Percentiles rank a stretch among this genome's conserved stretches.
These are phyloP conservation scores for Dryas iulia DNA, from an alignment of 1,140 invertebrate genomes.

Conservation along the genomic window DNA sequence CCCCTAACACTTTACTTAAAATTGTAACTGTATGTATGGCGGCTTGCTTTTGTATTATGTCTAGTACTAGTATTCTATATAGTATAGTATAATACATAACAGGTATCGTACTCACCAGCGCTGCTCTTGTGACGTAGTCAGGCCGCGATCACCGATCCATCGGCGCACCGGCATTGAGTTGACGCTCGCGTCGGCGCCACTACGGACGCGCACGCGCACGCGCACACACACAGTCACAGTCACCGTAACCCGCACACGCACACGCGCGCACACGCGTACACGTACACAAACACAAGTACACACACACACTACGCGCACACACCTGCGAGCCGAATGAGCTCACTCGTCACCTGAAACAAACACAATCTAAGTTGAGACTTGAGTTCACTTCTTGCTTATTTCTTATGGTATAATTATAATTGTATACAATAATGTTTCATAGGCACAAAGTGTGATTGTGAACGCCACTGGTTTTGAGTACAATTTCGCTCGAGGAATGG, in stretches of 20 bases:
- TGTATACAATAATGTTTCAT: no score
- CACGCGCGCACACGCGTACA: conserved; percentile 22
- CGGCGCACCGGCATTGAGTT: conserved; percentile 71
- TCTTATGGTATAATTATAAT: no score
- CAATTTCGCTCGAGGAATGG: no score
- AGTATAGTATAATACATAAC: no score
- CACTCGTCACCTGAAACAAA: conserved; percentile 45
- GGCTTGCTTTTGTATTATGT: no score
- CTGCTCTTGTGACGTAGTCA: conserved; percentile 71
- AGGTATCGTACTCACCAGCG: conserved; percentile 64
- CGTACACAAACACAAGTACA: conserved; percentile 34
- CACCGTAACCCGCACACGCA: conserved; percentile 7
- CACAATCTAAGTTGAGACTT: conserved; percentile 1
- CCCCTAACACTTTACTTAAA: no score
- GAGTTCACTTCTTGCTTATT: not conserved
- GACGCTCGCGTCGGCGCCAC: conserved; percentile 63
- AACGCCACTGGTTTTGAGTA: no score
- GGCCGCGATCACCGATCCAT: conserved; percentile 76
- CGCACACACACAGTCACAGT: conserved; percentile 45
- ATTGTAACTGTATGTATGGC: no score
- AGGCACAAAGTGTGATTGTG: no score
- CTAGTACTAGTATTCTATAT: no score
- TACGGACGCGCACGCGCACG: conserved; percentile 48
- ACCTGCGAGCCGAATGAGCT: conserved; percentile 36
- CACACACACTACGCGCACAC: conserved; percentile 36